Base-by-base conservation (phyloP, 2,113 vertebrate genomes). In the Morone chrysops region DNA sequence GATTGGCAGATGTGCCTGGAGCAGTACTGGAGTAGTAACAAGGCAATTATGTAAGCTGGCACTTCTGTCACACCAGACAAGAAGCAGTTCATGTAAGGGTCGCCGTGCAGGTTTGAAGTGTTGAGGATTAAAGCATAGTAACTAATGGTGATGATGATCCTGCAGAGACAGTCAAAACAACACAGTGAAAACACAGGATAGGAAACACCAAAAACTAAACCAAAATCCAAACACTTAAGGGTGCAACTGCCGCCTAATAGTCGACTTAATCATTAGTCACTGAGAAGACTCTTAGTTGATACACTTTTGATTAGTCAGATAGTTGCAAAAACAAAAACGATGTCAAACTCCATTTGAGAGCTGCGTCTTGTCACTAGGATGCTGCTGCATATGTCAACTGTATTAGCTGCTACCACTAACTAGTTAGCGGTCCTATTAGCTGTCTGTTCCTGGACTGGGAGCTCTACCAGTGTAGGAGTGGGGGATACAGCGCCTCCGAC, bases 121-220 rank as follows among this genome's bases (percentile, higher is more conserved):
- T 97, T 97, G 5, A 99, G 95, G 25, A 96, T 91, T 17, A 99
- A 94, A 10, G 95, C 97, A 6, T 93, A 97, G 84, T 99, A 98
- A 38, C 96, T 96, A 5, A 97, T 93, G 0, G 95, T 95, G 87
- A 97, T 95, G 73, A 95, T 95, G 87, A 97, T 88, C 97, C 97
- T 99, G 93, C 54, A 48, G 41, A 85, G 36, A 78, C 1, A 65
- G 47, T 25, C 17, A 68, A 50, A 43, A 38, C 4, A 62, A 41
- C 5, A 73, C 3, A 11, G 2, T 22, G 5, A 48, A 48, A 40
- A 43, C n/a, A 56, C 1, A 20, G 1, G 4, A 43, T 22, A 5
- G 14, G 5, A 65, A 25, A 48, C 1, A 17, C 1, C 3, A 5
- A 38, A 22, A 60, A 20, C 4, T 17, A 1, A 77, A 53, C 12